Conservation (phyloP, 2,888 invertebrate genomes). For the Onchidella celtica region DNA sequence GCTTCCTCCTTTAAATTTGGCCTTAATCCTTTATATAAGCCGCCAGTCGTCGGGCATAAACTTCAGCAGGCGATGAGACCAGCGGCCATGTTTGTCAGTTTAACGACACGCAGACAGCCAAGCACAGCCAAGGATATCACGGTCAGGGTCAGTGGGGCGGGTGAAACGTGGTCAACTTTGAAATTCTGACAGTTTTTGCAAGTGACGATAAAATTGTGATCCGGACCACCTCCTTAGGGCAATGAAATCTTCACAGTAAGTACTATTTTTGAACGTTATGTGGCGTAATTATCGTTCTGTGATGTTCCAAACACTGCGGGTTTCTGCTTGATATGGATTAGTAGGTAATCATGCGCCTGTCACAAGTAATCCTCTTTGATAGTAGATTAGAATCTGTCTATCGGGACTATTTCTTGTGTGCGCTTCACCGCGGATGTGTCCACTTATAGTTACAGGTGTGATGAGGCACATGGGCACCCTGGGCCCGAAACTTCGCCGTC, state of each 20-base stretch:
- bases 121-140: background rate
- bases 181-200: background rate
- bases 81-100: constrained; percentile 8
- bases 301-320: no score
- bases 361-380: background rate
- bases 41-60: background rate
- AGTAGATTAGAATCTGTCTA: background rate
- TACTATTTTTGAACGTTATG: background rate
- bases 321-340: no score
- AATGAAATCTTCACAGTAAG: background rate
- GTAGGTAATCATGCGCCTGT: no score
- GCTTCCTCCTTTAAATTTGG: constrained; percentile 5
- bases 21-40: constrained; percentile 42
- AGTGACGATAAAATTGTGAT: background rate
- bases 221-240: background rate
- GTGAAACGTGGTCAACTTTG: background rate
- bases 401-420: background rate
- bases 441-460: background rate
- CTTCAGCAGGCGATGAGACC: background rate
- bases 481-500: no score
- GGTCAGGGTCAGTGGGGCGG: background rate
- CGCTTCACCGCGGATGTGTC: background rate
- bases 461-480: background rate
- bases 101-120: background rate
- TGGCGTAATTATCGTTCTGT: background rate